Evolutionary conservation across 1,140 invertebrate genomes (phyloP).

Genomic region (Chelonus insularis): DNA sequence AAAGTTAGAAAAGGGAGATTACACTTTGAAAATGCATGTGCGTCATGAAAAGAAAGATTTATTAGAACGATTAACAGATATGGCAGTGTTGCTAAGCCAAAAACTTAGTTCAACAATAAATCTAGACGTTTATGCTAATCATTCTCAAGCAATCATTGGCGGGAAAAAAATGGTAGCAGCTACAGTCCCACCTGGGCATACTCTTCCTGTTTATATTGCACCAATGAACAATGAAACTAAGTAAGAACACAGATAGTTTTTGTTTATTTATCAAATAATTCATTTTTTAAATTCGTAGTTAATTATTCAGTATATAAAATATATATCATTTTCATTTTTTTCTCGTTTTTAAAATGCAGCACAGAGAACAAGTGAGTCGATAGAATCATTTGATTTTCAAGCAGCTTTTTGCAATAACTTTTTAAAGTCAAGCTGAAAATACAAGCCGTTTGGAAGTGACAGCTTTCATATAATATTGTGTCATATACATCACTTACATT

Average conservation of each 20-base stretch:
- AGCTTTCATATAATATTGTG: too few relatives aligned
- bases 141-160: constrained; percentile 67
- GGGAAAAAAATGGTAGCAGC: constrained; percentile 77
- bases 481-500: too few relatives aligned
- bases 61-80: constrained; percentile 82
- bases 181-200: constrained; percentile 65
- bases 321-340: constrained; percentile 14
- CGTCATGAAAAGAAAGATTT: constrained; percentile 86
- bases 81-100: constrained; percentile 75
- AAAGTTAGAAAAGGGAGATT: constrained; percentile 96
- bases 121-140: constrained; percentile 77
- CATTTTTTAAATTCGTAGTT: not conserved
- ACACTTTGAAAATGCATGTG: constrained; percentile 81
- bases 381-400: constrained; percentile 11
- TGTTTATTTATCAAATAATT: too few relatives aligned
- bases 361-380: constrained; percentile 47
- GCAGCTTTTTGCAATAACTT: too few relatives aligned
- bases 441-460: too few relatives aligned
- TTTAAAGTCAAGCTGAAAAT: too few relatives aligned
- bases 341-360: constrained; percentile 36
- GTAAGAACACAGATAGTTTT: too few relatives aligned
- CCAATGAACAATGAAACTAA: constrained; percentile 73
- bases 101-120: constrained; percentile 74
- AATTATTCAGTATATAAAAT: not conserved
- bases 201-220: constrained; percentile 76